Evolutionary conservation across 2,888 invertebrate species (phyloP).

Genomic region (Trachelus iudaicus): DNA sequence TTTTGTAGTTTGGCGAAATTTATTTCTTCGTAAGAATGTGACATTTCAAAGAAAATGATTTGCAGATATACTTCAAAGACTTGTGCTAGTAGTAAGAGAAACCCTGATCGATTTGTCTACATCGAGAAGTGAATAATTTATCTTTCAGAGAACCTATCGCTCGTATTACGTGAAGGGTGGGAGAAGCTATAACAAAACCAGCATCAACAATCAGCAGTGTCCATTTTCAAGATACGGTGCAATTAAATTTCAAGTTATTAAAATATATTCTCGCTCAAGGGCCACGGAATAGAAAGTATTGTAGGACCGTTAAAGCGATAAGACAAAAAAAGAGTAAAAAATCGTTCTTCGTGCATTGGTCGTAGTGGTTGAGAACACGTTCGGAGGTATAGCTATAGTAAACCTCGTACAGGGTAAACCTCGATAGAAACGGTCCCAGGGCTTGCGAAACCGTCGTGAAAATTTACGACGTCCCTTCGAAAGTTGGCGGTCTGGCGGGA

Average conservation of each 20-base stretch:
- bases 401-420: not conserved
- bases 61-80: not conserved
- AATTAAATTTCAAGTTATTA: not conserved
- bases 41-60: not conserved
- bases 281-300: not conserved
- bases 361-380: not conserved
- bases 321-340: not conserved
- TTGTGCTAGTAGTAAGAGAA: not conserved
- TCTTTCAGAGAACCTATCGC: not conserved
- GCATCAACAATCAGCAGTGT: not conserved
- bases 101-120: not conserved
- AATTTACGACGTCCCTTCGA: constrained; percentile 7
- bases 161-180: not conserved
- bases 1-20: not conserved
- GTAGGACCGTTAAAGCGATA: not conserved
- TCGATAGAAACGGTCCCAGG: not conserved
- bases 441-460: not conserved
- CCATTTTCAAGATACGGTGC: not conserved
- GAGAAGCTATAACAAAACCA: not conserved
- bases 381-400: not conserved
- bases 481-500: not conserved
- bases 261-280: not conserved
- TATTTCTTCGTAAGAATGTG: not conserved
- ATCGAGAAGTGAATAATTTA: not conserved
- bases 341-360: not conserved